A percentile compares a stretch with the other conserved stretches of the same genome.
These are phyloP conservation scores for Chrysogorgia sp. DNA, from an alignment of 92 coral and sea anemone genomes.

Conservation along the genomic window DNA sequence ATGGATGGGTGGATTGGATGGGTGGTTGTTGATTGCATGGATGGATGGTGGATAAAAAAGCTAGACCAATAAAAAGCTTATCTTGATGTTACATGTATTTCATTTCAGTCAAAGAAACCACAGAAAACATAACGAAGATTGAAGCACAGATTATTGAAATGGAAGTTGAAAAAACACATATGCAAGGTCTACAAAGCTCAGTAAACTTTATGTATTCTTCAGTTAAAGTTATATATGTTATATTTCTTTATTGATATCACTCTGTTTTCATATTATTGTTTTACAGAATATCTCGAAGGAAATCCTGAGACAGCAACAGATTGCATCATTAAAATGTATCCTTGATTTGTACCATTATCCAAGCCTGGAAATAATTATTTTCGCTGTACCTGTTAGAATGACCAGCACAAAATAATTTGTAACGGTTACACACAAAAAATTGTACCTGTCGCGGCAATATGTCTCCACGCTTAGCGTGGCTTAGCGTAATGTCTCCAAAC, in stretches of 20 bases:
- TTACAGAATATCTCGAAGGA: constrained; percentile 36
- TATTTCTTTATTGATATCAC: not conserved
- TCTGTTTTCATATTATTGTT: not conserved
- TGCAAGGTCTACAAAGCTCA: constrained; percentile 65
- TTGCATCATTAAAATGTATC: constrained; percentile 80
- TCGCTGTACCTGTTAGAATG: too few species aligned
- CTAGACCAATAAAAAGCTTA: not conserved
- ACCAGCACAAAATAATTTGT: too few species aligned
- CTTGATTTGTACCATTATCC: constrained; percentile 22
- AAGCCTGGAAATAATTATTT: not conserved
- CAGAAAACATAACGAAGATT: constrained; percentile 52
- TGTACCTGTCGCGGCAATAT: too few species aligned
- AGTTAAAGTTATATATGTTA: too few species aligned
- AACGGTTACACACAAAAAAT: too few species aligned
- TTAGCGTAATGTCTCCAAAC: too few species aligned
- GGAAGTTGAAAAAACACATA: constrained; percentile 67
- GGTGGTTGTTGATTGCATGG: not conserved
- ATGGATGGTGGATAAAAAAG: not conserved
- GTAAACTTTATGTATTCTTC: not conserved
- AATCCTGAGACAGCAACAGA: constrained; percentile 56
- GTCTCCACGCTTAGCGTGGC: too few species aligned
- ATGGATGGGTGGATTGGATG: too few species aligned
- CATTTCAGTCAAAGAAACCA: constrained; percentile 60
- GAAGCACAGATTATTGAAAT: constrained; percentile 62
- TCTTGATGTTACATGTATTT: not conserved